Evolutionary conservation across 1,140 invertebrate genomes (phyloP).

Genomic region (Achatina immaculata): DNA sequence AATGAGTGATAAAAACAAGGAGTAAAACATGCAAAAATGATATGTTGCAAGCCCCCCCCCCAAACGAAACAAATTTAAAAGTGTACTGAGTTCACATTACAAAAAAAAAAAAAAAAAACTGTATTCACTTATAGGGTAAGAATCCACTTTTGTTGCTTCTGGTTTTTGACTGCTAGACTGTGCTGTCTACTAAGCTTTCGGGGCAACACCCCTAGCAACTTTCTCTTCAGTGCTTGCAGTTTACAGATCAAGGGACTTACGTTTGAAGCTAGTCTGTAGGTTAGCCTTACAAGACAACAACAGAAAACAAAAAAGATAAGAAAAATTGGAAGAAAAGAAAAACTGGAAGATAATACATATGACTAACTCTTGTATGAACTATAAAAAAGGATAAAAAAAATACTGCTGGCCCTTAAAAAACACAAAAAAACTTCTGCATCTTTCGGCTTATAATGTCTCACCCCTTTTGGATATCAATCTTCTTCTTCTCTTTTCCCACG

Average conservation of each 20-base stretch:
- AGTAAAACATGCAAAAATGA: too few species aligned
- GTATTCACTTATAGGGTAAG: conserved; percentile 1
- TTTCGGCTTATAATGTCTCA: too few species aligned
- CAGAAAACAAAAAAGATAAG: conserved; percentile 11
- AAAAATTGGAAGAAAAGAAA: neutral
- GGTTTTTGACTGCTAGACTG: conserved; percentile 21
- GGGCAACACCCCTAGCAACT: neutral
- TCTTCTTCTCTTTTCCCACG: too few species aligned
- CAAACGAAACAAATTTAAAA: too few species aligned
- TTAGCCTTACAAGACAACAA: conserved; percentile 14
- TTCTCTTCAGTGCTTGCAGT: neutral
- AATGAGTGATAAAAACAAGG: too few species aligned
- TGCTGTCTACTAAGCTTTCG: neutral
- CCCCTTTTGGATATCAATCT: too few species aligned
- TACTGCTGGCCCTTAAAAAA: neutral
- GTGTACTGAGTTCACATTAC: too few species aligned
- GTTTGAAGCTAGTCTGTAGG: neutral
- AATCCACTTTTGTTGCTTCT: neutral
- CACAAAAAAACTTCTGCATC: neutral
- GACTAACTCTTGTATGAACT: neutral
- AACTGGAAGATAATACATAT: neutral
- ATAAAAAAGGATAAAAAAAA: neutral
- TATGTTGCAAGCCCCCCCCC: too few species aligned
- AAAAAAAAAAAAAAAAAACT: conserved; percentile 14
- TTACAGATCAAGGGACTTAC: neutral